Base-by-base conservation (phyloP, 2,797 vertebrate genomes). In the Ataeniobius toweri region DNA sequence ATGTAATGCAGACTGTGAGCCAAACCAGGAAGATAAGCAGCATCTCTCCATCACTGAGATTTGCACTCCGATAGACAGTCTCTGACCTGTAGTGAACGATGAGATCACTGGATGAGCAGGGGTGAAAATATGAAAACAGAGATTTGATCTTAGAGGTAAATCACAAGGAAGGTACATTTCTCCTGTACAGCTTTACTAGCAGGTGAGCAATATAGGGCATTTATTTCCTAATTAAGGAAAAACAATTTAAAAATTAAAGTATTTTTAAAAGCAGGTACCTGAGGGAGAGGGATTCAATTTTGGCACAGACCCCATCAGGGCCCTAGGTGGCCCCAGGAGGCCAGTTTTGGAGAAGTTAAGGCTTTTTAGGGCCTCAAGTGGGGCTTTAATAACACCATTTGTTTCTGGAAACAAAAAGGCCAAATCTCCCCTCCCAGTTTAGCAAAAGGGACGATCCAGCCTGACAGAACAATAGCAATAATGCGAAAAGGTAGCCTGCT, bases 381-480 rank as follows among this genome's bases (percentile, higher is more conserved):
- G 36, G 78, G 80, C 74, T 80, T 80, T 76, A 86, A 84, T 72
- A 70, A 78, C 2, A 74, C 5, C 74, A 59, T 84, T 86, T 81
- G 77, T 84, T 76, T 77, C 8, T 2, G 5, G 50, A 78, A 77
- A 78, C 79, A 84, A 87, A 81, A 80, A 74, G 39, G 22, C 69
- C 31, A 76, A 71, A 50, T 39, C 36, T 53, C 28, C 46, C 50
- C 46, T 2, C 10, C 26, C 28, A 13, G 79, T 86, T 75, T 28
- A 84, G 83, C 81, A 31, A 48, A 53, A 76, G 86, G 89, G 89
- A 89, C 83, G 1, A 68, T 82, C 55, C 59, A 80, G 85, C 84
- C 78, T 68, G 61, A 9, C 80, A 59, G 77, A 90, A 93, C 91
- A 93, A 92, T 82, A 83, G 88, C 65, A 26, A 74, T 48, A 48